Evolutionary conservation across 2,797 vertebrate species (phyloP), one percentile per base, ranked within the genome.

Genomic region (Eulemur coronatus): DNA sequence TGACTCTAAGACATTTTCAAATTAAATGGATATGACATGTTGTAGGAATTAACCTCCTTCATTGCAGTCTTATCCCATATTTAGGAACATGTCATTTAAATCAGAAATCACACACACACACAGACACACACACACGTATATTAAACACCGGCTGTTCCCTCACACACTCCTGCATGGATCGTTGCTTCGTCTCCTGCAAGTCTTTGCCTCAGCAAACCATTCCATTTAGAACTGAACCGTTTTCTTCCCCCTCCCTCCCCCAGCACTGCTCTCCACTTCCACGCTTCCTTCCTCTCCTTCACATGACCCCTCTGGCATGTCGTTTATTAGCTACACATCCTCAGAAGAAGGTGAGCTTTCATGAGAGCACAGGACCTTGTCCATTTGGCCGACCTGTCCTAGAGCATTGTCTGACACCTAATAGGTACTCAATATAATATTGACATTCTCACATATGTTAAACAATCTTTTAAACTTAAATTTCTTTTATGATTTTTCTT

Each of bases 31-130:
- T 76, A 84, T 38, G 41, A 38, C 17, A 41, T 41, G 14, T 61
- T 81, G 9, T 59, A 87, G 41, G n/a, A 79, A 86, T 82, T 79
- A 89, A 84, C 28, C 2, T 75, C 7, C 15, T 94, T 59, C 43
- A 76, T 22, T 18, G 1, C 11, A 57, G 28, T 67, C 86, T 89
- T 82, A 80, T 22, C 18, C 15, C 46, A 7, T 30, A 84, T 90
- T 61, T 50, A 90, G 70, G 6, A n/a, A 92, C 84, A 88, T 1
- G 52, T 89, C 11, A 92, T 87, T 97, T 93, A 86, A 65, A 89
- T 87, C 10, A 30, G 57, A 91, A 96, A 48, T 46, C 65, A 84
- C 22, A 94, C 30, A 38, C 20, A 30, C 43, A 63, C 28, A 63
- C 59, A 61, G 12, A 30, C 59, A 30, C 59, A 61, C 28, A 61